These are phyloP conservation scores for Heliconius ethilla DNA, from an alignment of 2,888 invertebrate species.

Conservation along the genomic window DNA sequence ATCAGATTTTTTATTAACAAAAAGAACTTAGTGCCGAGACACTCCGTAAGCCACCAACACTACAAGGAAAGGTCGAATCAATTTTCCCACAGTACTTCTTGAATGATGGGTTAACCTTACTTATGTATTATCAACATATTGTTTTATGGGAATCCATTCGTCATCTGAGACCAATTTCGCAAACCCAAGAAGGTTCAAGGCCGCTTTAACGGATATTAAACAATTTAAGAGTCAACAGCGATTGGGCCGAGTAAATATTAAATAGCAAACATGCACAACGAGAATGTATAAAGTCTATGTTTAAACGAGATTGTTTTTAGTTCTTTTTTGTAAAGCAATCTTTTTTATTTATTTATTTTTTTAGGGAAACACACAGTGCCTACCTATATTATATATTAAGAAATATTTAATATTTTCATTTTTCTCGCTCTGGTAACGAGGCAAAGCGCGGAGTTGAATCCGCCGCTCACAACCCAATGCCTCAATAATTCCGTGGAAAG, in stretches of 20 bases:
- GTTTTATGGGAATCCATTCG: slow-evolving; percentile 9
- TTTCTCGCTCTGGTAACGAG: no score
- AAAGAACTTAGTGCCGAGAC: neutral
- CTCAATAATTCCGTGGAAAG: neutral
- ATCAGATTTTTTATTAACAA: neutral
- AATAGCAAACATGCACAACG: slow-evolving; percentile 7
- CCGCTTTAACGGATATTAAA: slow-evolving; percentile 25
- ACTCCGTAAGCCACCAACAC: neutral
- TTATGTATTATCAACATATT: neutral
- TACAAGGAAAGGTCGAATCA: neutral
- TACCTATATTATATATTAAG: no score
- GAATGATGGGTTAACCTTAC: neutral
- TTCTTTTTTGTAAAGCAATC: neutral
- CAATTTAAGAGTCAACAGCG: slow-evolving; percentile 14
- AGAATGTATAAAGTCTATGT: slow-evolving; percentile 13
- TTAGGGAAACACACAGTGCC: no score
- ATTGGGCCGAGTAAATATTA: slow-evolving; percentile 11
- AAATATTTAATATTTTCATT: no score
- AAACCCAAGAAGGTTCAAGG: slow-evolving; percentile 22
- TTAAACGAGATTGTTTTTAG: neutral
- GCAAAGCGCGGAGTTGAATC: no score
- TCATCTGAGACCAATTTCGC: slow-evolving; percentile 2
- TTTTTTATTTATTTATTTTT: neutral
- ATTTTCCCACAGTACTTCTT: neutral
- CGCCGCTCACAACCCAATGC: no score